Base-by-base conservation (phyloP, 2,888 invertebrate genomes). In the Amphipoea lucens region DNA sequence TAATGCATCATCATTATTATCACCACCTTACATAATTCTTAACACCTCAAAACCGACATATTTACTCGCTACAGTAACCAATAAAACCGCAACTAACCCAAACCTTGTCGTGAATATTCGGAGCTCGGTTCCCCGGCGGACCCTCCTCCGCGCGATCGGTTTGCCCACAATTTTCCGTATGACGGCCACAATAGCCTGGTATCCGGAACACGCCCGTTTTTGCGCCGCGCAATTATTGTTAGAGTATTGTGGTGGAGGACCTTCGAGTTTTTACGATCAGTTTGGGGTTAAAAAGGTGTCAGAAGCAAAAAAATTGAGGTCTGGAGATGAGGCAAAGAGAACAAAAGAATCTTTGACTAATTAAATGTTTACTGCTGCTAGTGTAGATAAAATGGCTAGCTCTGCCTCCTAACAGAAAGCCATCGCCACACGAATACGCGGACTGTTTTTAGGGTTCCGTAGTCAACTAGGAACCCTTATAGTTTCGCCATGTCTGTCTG, bases 81-180 rank as follows among this genome's bases (percentile, higher is more conserved):
- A 72, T 83, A 69, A 9, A 57, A 57, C 68, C 83, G 14, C 57
- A 54, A 36, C 5, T 23, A 23, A 60, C 60, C 73, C 75, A 45
- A 40, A 79, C 76, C 48, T 76, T 12, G 23, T 71, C 54, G 70
- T 11, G 40, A 54, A 62, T 51, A 79, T 67, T 70, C 29, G 68
- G 66, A 60, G 23, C 3, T 67, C 74, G 67, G 45, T 17, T 48
- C 36, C n/a, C 12, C 57, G 23, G 57, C 42, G 23, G 42, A 14
- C 76, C 78, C 78, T 36, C 57, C 11, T 4, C 14, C 36, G 23
- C 17, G 51, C 7, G 65, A 66, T 54, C 66, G 77, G 63, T 74
- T 67, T 62, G 48, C 36, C 72, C 88, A 78, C 89, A 89, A 85
- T 78, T 76, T 81, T 85, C 88, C 83, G 71, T 78, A 69, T 81